These are phyloP conservation scores for Tetragnatha montana DNA, from an alignment of 2,888 invertebrate genomes.

Conservation along the genomic window DNA sequence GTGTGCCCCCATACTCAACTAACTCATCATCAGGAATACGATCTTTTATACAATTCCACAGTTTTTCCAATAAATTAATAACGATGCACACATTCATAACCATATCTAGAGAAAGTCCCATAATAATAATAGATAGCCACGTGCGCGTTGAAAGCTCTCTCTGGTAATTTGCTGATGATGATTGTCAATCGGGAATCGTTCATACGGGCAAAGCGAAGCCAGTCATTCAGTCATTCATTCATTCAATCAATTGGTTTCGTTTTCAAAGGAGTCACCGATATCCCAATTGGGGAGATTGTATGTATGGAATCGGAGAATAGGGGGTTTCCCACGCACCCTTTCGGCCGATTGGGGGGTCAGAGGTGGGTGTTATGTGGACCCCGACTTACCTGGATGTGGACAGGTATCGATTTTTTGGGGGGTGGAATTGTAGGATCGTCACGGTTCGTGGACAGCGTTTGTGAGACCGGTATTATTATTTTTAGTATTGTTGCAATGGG, in stretches of 20 bases:
- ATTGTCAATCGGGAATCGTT: conserved; percentile 30
- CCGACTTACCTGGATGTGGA: conserved; percentile 43
- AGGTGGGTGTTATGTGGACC: conserved; percentile 34
- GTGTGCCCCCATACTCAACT: too few species aligned
- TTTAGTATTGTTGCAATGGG: too few species aligned
- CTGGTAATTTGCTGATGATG: background rate
- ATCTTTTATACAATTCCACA: background rate
- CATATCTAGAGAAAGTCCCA: background rate
- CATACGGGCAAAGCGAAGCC: conserved; percentile 26
- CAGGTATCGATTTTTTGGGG: conserved; percentile 36
- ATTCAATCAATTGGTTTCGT: conserved; percentile 1
- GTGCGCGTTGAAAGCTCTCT: conserved; percentile 12
- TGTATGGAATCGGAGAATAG: background rate
- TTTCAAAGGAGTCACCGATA: conserved; percentile 23
- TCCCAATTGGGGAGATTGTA: background rate
- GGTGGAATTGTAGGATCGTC: background rate
- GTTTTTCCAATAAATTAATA: background rate
- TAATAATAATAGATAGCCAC: conserved; percentile 34
- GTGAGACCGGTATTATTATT: background rate
- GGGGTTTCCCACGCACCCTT: conserved; percentile 56
- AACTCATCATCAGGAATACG: background rate
- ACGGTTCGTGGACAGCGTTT: background rate
- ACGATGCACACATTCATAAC: background rate
- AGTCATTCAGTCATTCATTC: conserved; percentile 1
- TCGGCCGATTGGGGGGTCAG: conserved; percentile 28